Conservation (phyloP, 2,797 vertebrate genomes). For the Rhynchotus rufescens region DNA sequence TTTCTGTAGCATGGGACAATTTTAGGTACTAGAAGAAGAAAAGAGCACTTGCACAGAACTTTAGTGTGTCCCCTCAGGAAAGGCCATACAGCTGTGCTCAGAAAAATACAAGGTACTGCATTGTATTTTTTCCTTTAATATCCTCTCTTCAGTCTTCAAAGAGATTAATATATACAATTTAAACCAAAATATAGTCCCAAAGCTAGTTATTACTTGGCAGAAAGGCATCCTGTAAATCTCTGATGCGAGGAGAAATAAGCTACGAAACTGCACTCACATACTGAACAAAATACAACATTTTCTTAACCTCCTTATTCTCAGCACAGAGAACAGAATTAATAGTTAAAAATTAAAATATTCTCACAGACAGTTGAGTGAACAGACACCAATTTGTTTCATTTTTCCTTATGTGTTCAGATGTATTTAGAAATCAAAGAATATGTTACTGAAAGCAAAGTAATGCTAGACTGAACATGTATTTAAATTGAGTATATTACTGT, state of each 20-base stretch:
- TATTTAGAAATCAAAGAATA: not conserved
- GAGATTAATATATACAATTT: not conserved
- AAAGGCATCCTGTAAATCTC: not conserved
- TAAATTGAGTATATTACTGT: not conserved
- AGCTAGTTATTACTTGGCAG: not conserved
- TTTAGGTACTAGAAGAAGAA: not conserved
- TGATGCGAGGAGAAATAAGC: not conserved
- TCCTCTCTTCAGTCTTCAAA: not conserved
- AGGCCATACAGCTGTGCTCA: not conserved
- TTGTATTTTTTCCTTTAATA: not conserved
- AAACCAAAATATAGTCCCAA: not conserved
- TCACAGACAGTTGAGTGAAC: not conserved
- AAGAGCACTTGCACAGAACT: not conserved
- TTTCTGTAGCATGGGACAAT: not conserved
- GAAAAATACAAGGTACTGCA: not conserved
- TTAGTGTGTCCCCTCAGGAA: not conserved
- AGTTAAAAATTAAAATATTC: not conserved
- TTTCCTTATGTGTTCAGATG: not conserved
- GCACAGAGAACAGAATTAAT: not conserved
- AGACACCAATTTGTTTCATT: not conserved
- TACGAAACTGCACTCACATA: not conserved
- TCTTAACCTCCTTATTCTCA: not conserved
- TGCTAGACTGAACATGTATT: not conserved
- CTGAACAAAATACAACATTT: not conserved
- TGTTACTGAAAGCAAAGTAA: not conserved